A percentile compares a stretch with the other conserved stretches of the same genome.
Conservation (phyloP, 2,888 invertebrate genomes). For the Sepioteuthis lessoniana region DNA sequence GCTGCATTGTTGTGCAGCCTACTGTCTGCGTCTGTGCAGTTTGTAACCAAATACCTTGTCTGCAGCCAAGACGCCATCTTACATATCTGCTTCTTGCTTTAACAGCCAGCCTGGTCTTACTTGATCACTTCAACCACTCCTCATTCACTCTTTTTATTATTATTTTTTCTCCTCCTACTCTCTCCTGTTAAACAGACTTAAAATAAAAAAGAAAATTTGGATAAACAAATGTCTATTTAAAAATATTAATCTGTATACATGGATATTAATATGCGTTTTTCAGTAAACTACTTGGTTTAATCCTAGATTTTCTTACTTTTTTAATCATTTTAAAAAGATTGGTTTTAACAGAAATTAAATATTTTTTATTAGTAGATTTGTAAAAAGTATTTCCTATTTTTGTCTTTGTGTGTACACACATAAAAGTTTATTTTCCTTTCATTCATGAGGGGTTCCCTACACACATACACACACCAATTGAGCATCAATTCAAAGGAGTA, state of each 20-base stretch:
- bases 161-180: neutral
- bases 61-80: conserved; percentile 47
- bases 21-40: conserved; percentile 47
- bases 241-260: neutral
- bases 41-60: conserved; percentile 45
- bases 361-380: neutral
- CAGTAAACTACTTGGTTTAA: neutral
- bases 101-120: conserved; percentile 37
- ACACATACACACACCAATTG: neutral
- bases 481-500: neutral
- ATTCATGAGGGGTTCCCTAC: neutral
- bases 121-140: neutral
- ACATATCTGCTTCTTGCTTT: conserved; percentile 47
- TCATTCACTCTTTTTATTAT: neutral
- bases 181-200: neutral
- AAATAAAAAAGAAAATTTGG: neutral
- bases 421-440: neutral
- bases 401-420: neutral
- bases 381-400: neutral
- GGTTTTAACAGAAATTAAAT: neutral
- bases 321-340: neutral
- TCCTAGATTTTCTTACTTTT: neutral
- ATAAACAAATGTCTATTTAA: neutral
- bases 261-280: neutral
- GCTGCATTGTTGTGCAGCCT: conserved; percentile 48